Base-by-base conservation (phyloP, 2,113 vertebrate genomes). In the Scophthalmus maximus region DNA sequence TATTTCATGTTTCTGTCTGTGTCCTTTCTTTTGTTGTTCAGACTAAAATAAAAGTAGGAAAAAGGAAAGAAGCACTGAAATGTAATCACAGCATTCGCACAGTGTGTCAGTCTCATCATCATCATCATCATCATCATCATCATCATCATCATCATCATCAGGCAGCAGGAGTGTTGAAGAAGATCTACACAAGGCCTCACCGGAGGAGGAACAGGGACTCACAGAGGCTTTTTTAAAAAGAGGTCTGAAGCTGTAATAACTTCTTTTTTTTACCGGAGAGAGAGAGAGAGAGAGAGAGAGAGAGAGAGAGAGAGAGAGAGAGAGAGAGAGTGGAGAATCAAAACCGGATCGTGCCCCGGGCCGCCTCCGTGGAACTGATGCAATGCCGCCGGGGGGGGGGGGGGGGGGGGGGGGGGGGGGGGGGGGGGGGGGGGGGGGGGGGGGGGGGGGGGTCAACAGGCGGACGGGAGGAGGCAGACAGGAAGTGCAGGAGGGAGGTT, bases 191-290 rank as follows among this genome's bases (percentile, higher is more conserved):
- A 55, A 75, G 68, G 66, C 78, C 75, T 38, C 49, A 7, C 22
- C n/a, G 5, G 22, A 15, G n/a, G 67, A 59, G n/a, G 38, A 73
- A 40, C 60, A 25, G 5, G 6, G 8, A 68, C 68, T 63, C 9
- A 56, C 71, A 66, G 25, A 51, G 12, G 15, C 67, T 69, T 76
- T 84, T 65, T 82, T 22, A 86, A 78, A 75, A 62, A 81, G 67
- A 78, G 44, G 76, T 59, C 53, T 52, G 53, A 62, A 8, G 38
- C 60, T 32, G 10, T 55, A 57, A 73, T 65, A 86, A 78, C 56
- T 55, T n/a, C n/a, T n/a, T n/a, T n/a, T n/a, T n/a, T 73, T 51
- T 0, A 15, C 44, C 8, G 44, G 40, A n/a, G 46, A 40, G 27
- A 36, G 50, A n/a, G 36, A 8, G 6, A n/a, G n/a, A n/a, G n/a